Percentiles rank a stretch among this genome's conserved stretches.
Evolutionary conservation across 1,140 invertebrate species (phyloP).

Genomic region (Drosophila lacertosa): DNA sequence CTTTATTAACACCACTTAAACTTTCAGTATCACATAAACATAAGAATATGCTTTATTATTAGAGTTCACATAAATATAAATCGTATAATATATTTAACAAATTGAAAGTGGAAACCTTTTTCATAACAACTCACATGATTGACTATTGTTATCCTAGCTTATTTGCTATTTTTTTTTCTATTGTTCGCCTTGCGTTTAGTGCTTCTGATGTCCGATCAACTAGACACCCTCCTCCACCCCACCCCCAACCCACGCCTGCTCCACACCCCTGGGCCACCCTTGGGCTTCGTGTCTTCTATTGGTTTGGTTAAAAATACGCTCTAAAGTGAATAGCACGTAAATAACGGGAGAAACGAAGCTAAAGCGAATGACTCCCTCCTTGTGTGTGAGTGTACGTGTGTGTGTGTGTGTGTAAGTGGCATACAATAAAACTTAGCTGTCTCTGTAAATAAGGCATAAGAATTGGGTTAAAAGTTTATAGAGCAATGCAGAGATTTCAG

Average conservation of each 20-base stretch:
- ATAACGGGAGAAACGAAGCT: slow-evolving; percentile 32
- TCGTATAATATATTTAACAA: too few relatives aligned
- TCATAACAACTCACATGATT: too few relatives aligned
- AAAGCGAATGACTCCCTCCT: slow-evolving; percentile 23
- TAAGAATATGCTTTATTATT: too few relatives aligned
- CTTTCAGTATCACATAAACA: too few relatives aligned
- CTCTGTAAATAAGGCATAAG: slow-evolving; percentile 76
- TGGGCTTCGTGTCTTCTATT: neutral
- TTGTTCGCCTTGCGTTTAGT: neutral
- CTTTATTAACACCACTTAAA: too few relatives aligned
- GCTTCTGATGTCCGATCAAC: neutral
- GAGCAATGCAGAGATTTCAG: slow-evolving; percentile 77
- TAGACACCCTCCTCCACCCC: neutral
- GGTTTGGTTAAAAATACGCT: slow-evolving; percentile 35
- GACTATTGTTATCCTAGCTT: slow-evolving; percentile 7
- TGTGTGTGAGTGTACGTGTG: slow-evolving; percentile 26
- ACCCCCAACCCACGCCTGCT: neutral
- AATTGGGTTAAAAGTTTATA: slow-evolving; percentile 81
- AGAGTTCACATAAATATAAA: too few relatives aligned
- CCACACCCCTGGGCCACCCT: neutral
- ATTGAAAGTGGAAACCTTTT: too few relatives aligned
- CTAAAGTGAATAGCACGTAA: slow-evolving; percentile 41
- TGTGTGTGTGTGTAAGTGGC: slow-evolving; percentile 34
- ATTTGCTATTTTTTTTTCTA: neutral
- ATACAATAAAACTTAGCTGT: slow-evolving; percentile 67